Conservation (phyloP, 2,113 vertebrate species). For the Sprattus sprattus region DNA sequence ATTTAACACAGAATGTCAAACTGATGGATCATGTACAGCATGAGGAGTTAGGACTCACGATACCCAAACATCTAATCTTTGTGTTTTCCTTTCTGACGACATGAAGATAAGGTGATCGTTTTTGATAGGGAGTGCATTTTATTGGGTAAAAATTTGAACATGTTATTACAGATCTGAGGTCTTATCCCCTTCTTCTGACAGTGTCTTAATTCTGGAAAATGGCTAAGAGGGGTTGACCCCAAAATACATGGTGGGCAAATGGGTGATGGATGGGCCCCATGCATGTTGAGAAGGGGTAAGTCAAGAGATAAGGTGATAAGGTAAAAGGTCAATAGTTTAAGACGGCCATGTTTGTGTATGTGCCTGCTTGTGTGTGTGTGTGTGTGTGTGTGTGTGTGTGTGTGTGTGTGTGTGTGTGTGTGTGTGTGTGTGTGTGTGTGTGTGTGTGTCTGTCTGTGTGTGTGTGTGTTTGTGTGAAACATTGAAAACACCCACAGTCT, state of each 20-base stretch:
- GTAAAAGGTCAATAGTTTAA: not conserved
- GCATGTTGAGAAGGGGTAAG: not conserved
- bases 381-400: constrained; percentile 20
- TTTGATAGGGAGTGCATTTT: not conserved
- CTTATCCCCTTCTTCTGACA: too few species aligned
- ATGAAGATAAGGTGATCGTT: not conserved
- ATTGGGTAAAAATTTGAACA: not conserved
- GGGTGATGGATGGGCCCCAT: not conserved
- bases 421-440: constrained; percentile 31
- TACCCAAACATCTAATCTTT: not conserved
- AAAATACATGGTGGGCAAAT: not conserved
- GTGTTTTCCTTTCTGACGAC: not conserved
- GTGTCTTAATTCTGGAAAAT: too few species aligned
- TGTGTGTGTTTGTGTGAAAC: not conserved
- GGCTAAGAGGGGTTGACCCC: too few species aligned
- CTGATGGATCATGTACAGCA: not conserved
- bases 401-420: not conserved
- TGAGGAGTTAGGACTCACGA: not conserved
- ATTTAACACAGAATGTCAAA: not conserved
- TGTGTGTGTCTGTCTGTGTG: not conserved
- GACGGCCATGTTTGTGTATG: not conserved
- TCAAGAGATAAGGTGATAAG: not conserved
- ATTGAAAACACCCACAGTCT: not conserved
- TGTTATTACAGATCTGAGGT: too few species aligned
- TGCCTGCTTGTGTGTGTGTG: constrained; percentile 31